A percentile compares a stretch with the other conserved stretches of the same genome.
These are phyloP conservation scores for Poeciliopsis gracilis DNA, from an alignment of 2,797 vertebrate species.

Conservation along the genomic window DNA sequence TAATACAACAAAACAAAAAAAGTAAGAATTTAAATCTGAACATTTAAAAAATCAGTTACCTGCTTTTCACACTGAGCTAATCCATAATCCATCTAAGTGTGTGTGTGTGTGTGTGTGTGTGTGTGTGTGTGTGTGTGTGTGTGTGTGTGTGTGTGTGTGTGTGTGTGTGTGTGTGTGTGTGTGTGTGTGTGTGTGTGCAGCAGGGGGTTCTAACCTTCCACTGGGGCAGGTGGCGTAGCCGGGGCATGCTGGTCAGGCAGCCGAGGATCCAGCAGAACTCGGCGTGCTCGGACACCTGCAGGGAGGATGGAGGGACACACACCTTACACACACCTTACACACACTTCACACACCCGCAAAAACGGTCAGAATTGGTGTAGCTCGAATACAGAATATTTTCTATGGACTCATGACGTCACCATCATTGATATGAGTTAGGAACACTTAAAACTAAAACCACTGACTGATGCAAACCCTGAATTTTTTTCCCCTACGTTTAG, in stretches of 20 bases:
- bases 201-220: slow-evolving; percentile 87
- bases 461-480: neutral
- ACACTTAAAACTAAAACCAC: neutral
- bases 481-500: too few species aligned
- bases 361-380: neutral
- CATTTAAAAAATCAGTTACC: neutral
- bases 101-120: too few species aligned
- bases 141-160: too few species aligned
- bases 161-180: neutral
- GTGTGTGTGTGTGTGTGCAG: neutral
- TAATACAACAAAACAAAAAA: neutral
- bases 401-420: neutral
- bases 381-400: neutral
- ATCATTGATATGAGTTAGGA: neutral
- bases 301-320: neutral
- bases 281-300: slow-evolving; percentile 90
- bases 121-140: too few species aligned
- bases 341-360: neutral
- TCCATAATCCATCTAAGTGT: neutral
- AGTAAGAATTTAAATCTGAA: neutral
- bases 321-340: too few species aligned
- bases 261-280: slow-evolving; percentile 94
- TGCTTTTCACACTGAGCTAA: neutral
- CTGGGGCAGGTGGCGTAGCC: slow-evolving; percentile 91
- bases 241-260: slow-evolving; percentile 91